Conservation (phyloP, 1,140 invertebrate genomes). For the Drosophila persimilis region DNA sequence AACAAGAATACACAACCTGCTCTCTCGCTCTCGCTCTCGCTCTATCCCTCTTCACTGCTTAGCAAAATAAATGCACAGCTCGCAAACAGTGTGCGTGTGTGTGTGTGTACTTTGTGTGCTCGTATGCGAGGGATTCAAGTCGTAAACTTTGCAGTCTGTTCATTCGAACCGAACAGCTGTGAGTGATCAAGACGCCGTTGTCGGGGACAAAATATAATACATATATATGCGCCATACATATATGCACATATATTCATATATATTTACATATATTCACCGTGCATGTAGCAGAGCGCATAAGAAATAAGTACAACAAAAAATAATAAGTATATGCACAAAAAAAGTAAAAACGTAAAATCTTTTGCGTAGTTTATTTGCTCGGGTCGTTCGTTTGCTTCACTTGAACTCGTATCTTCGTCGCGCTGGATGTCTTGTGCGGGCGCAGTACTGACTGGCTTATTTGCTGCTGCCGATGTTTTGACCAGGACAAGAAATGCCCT, state of each 20-base stretch:
- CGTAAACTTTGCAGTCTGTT: slow-evolving; percentile 69
- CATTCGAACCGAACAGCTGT: slow-evolving; percentile 70
- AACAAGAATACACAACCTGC: slow-evolving; percentile 19
- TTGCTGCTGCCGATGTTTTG: slow-evolving; percentile 42
- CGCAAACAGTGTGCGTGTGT: slow-evolving; percentile 30
- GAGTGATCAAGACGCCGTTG: slow-evolving; percentile 68
- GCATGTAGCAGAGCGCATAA: slow-evolving; percentile 29
- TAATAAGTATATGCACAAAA: slow-evolving; percentile 38
- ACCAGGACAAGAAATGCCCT: slow-evolving; percentile 64
- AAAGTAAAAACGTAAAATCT: slow-evolving; percentile 63
- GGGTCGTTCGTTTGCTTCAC: slow-evolving; percentile 46
- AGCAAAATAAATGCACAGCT: slow-evolving; percentile 14
- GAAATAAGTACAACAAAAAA: slow-evolving; percentile 38
- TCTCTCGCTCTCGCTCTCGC: slow-evolving; percentile 46
- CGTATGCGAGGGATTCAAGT: slow-evolving; percentile 48
- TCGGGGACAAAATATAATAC: slow-evolving; percentile 43
- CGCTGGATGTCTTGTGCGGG: slow-evolving; percentile 36
- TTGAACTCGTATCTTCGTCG: slow-evolving; percentile 60
- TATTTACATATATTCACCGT: slow-evolving; percentile 18
- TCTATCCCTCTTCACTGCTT: slow-evolving; percentile 29
- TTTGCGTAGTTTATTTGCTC: slow-evolving; percentile 50
- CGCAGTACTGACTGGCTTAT: slow-evolving; percentile 17
- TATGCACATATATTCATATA: slow-evolving; percentile 17
- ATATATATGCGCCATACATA: slow-evolving; percentile 24
- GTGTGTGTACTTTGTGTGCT: slow-evolving; percentile 2